phyloP scores from a whole-genome alignment of 2,797 vertebrate genomes.

The Mormyrops attenuatus region DNA sequence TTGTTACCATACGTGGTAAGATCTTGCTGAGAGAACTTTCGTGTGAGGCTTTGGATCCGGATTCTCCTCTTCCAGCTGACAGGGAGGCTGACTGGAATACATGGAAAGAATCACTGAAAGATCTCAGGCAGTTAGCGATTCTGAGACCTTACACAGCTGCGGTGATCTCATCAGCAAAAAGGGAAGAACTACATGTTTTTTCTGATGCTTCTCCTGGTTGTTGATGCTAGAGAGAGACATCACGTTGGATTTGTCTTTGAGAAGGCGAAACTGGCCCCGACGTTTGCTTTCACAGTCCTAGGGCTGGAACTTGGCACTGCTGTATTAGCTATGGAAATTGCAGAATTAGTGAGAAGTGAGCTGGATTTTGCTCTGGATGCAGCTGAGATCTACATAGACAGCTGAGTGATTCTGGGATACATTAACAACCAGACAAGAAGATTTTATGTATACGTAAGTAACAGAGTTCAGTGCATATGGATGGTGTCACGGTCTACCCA shows the following conservation, averaged over 20 bases:
- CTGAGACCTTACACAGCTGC: background rate
- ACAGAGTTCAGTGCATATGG: background rate
- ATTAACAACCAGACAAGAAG: background rate
- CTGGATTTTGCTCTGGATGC: background rate
- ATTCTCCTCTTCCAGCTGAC: background rate
- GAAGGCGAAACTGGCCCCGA: background rate
- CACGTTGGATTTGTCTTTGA: background rate
- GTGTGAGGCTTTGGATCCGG: background rate
- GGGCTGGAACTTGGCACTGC: background rate
- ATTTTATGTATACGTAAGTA: background rate
- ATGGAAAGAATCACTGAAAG: background rate
- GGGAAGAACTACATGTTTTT: background rate
- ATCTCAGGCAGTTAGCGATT: background rate
- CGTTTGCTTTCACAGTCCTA: background rate
- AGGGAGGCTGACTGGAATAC: background rate
- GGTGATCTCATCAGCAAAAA: background rate
- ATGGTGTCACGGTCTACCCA: background rate
- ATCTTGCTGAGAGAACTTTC: background rate
- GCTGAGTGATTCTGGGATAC: background rate
- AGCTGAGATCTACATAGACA: background rate
- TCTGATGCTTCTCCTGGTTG: background rate
- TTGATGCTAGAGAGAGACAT: background rate
- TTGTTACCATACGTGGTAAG: background rate
- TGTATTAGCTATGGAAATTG: background rate
- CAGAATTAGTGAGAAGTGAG: background rate